A percentile compares a stretch with the other conserved stretches of the same genome.
phyloP scores from a whole-genome alignment of 37 sponge, comb jelly and placozoan species.

The Ephydatia muelleri region DNA sequence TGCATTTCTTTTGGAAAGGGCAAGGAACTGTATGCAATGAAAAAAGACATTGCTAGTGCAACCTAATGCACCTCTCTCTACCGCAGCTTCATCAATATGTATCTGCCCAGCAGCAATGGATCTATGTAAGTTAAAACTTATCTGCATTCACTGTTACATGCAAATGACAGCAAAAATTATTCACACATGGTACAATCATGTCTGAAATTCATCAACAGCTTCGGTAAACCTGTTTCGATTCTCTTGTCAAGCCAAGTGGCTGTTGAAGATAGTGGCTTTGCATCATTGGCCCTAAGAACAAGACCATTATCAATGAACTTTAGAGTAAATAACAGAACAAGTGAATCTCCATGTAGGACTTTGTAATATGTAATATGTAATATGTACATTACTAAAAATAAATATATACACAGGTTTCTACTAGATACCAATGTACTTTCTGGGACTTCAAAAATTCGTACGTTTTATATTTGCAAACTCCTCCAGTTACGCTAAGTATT shows the following conservation, averaged over 20 bases:
- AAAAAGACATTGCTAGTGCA: background rate
- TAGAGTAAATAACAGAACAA: background rate
- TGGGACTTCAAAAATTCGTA: conserved; percentile 19
- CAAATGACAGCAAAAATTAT: background rate
- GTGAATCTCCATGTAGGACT: too few species aligned
- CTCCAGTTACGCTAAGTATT: background rate
- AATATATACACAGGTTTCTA: background rate
- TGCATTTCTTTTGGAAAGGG: background rate
- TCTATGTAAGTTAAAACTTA: background rate
- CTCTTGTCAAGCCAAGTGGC: conserved; percentile 19
- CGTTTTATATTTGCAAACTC: background rate
- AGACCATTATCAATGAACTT: conserved; percentile 21
- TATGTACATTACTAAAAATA: background rate
- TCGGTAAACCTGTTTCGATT: background rate
- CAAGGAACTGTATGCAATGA: background rate
- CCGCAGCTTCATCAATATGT: background rate
- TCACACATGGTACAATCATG: background rate
- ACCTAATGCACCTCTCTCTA: background rate
- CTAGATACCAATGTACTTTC: background rate
- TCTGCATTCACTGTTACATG: background rate
- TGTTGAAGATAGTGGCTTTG: background rate
- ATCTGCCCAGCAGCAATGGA: background rate
- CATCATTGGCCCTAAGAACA: background rate
- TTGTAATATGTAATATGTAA: background rate
- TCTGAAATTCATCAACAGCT: background rate